Evolutionary conservation across 1,140 invertebrate genomes (phyloP), one percentile per base, ranked within the genome.

Genomic region (Philopotamus ludificatus): DNA sequence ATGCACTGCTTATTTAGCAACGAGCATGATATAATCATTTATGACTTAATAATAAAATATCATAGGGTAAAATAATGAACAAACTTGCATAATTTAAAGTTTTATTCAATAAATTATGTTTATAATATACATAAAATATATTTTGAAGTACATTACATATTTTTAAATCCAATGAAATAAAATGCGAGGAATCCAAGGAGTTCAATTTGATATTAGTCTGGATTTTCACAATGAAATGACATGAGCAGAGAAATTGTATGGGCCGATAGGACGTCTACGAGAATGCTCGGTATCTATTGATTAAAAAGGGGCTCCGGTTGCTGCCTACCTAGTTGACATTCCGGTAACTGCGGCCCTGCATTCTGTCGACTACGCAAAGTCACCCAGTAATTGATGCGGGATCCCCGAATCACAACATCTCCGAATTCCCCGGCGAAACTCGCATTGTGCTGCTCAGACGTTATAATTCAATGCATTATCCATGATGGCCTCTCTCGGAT

Each of bases 281-380:
- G 58, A 61, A 61, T 61, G 20, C 44, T 49, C 21, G 44, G 58
- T 18, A 61, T 61, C 58, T 61, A 61, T 61, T 61, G 58, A 61
- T 61, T 61, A 61, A 61, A 61, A 61, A 61, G 42, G 42, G 42
- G 9, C 3, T 15, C 50, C 50, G n/a, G n/a, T n/a, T n/a, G 3
- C 23, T 20, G 20, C 20, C 44, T 22, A 61, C n/a, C 28, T n/a
- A 26, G 12, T 59, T 26, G 58, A 41, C 18, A 61, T 61, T 61
- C 44, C 58, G 12, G 8, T 3, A 20, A 8, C 50, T 21, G 4
- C 8, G 23, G 22, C 3, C 8, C 23, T 53, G 50, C 50, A 53
- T 53, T 53, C 23, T 53, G 20, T 15, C 9, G 15, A 15, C 44
- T 47, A 4, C 12, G 28, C 4, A 12, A 12, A 34, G 28, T 34